Evolutionary conservation across 2,113 vertebrate genomes (phyloP), one percentile per base, ranked within the genome.

Genomic region (Propithecus coquereli): DNA sequence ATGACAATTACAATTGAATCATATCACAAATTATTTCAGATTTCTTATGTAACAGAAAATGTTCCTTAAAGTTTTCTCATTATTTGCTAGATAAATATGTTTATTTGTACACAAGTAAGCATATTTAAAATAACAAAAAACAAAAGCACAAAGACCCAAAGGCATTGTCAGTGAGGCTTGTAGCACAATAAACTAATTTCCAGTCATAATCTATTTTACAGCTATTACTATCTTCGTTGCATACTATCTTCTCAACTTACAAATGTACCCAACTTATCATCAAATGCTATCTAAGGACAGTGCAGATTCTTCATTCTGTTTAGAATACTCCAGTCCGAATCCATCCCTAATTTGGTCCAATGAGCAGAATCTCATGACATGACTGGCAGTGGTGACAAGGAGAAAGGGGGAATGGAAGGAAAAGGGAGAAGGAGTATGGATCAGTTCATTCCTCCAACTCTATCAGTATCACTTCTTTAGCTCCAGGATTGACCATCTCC

Each of bases 41-140:
- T 93, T 94, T 96, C 84, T 91, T 68, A 8, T 14, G 93, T 68
- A 84, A 80, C 25, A 95, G 27, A 54, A 43, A 47, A 84, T 76
- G 34, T 96, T 98, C 61, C 85, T 66, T 70, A 87, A 43, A 71
- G 47, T 74, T 97, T 92, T 96, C 79, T 95, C 94, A 90, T 97
- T 86, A 91, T 94, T 76, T 2, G 63, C 96, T 91, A 94, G 50
- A 93, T 45, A 96, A 97, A 92, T 63, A 95, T 0, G 70, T 40
- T 88, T 22, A 95, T 77, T 87, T 92, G 77, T 63, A 94, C 95
- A 76, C 96, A 90, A 76, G 93, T 52, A 97, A 94, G 86, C 34
- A 95, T 95, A 95, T 95, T 96, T 92, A 96, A 90, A 76, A 91
- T 76, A 97, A 97, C 57, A 95, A 54, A 91, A 92, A 96, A 63